These are phyloP conservation scores for Rutpela maculata DNA, from an alignment of 2,888 invertebrate genomes.

Conservation along the genomic window DNA sequence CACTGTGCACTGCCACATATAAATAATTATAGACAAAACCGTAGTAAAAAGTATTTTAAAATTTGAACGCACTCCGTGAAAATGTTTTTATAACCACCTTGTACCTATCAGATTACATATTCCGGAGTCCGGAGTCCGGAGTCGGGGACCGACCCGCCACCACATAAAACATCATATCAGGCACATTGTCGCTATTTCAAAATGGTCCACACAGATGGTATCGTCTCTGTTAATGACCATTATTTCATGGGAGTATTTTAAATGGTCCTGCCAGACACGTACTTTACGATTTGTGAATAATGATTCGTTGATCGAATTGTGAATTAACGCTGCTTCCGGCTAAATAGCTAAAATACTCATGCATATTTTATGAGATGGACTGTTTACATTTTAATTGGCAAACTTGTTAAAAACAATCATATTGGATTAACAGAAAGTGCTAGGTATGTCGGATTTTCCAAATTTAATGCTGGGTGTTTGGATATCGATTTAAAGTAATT, in stretches of 20 bases:
- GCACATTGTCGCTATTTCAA: constrained; percentile 25
- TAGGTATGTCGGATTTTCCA: constrained; percentile 1
- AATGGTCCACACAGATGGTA: constrained; percentile 31
- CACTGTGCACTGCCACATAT: too few relatives aligned
- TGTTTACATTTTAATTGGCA: constrained; percentile 49
- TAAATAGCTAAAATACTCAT: constrained; percentile 45
- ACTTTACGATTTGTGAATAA: constrained; percentile 35
- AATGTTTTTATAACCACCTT: neutral
- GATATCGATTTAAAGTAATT: neutral
- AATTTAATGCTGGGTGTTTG: neutral
- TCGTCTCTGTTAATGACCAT: constrained; percentile 26
- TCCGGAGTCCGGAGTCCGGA: constrained; percentile 14
- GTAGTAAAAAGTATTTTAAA: too few relatives aligned
- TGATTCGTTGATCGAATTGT: constrained; percentile 42
- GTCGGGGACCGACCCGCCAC: constrained; percentile 15
- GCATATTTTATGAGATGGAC: constrained; percentile 47
- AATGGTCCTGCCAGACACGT: constrained; percentile 12
- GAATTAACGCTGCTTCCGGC: constrained; percentile 47
- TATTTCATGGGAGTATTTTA: constrained; percentile 21
- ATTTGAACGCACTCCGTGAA: neutral
- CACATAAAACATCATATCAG: constrained; percentile 28
- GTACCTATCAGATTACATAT: neutral
- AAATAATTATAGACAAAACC: too few relatives aligned
- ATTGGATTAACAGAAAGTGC: neutral
- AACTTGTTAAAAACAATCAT: constrained; percentile 29